A percentile compares a stretch with the other conserved stretches of the same genome.
These are phyloP conservation scores for Pimpla rufipes DNA, from an alignment of 2,888 invertebrate species.

Conservation along the genomic window DNA sequence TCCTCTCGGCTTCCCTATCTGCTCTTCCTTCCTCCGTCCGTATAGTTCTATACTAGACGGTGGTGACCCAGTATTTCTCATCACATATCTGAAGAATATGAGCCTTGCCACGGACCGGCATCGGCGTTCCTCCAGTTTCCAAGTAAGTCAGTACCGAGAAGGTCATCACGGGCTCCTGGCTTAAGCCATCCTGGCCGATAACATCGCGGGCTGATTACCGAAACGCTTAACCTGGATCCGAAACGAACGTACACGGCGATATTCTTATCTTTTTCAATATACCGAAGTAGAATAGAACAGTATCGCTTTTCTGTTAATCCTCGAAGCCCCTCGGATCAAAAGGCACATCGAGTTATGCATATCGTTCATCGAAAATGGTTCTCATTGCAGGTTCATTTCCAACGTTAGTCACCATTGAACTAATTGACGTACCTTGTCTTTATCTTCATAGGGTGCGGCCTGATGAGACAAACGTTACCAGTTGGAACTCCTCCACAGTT, in stretches of 20 bases:
- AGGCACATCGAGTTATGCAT: neutral
- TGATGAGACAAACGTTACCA: neutral
- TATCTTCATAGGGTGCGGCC: neutral
- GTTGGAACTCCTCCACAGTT: neutral
- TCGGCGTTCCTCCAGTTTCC: slow-evolving; percentile 35
- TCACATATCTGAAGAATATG: slow-evolving; percentile 31
- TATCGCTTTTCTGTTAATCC: slow-evolving; percentile 6
- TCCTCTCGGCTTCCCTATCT: neutral
- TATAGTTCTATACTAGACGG: neutral
- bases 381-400: neutral
- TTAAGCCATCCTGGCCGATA: slow-evolving; percentile 15
- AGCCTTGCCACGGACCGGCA: slow-evolving; percentile 16
- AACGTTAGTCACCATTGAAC: neutral
- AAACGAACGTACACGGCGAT: slow-evolving; percentile 14
- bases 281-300: neutral
- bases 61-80: slow-evolving; percentile 44
- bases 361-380: neutral
- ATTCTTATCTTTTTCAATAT: slow-evolving; percentile 26
- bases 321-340: neutral
- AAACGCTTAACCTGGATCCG: slow-evolving; percentile 63
- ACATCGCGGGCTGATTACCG: slow-evolving; percentile 47
- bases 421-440: neutral
- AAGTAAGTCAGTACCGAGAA: slow-evolving; percentile 24
- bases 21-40: neutral
- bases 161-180: slow-evolving; percentile 19